These are phyloP conservation scores for Mastigias papua DNA, from an alignment of 30 jellyfish, hydroid and myxozoan species.

Conservation along the genomic window DNA sequence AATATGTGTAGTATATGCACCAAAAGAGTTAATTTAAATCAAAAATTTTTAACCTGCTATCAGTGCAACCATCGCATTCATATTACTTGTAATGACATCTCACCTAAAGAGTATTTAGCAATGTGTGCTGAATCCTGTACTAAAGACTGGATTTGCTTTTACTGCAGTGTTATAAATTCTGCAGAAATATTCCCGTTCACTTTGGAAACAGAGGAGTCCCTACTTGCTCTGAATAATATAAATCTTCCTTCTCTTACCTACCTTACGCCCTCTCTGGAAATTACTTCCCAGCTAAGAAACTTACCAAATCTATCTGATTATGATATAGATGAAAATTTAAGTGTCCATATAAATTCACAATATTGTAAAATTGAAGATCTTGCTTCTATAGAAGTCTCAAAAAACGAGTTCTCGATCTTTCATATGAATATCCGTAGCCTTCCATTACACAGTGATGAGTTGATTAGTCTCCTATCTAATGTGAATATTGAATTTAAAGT, in stretches of 20 bases:
- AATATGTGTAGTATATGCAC: slow-evolving; percentile 34
- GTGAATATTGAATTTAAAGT: background rate
- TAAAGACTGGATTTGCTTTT: slow-evolving; percentile 48
- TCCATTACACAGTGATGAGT: background rate
- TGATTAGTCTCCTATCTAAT: background rate
- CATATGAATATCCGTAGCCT: background rate
- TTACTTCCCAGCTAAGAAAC: slow-evolving; percentile 29
- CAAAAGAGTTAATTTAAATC: slow-evolving; percentile 35
- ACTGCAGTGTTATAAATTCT: slow-evolving; percentile 31
- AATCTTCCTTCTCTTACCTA: slow-evolving; percentile 47
- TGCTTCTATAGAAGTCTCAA: background rate
- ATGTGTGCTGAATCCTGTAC: slow-evolving; percentile 29
- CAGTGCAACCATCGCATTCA: slow-evolving; percentile 56
- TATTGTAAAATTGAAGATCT: slow-evolving; percentile 9
- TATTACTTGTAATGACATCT: slow-evolving; percentile 51
- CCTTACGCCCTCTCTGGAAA: slow-evolving; percentile 45
- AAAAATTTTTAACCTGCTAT: slow-evolving; percentile 28
- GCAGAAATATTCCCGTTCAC: slow-evolving; percentile 47
- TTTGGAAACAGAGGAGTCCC: slow-evolving; percentile 57
- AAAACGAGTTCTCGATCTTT: background rate
- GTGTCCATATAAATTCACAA: background rate
- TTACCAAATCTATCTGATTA: slow-evolving; percentile 11
- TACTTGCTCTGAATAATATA: slow-evolving; percentile 41
- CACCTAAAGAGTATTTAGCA: slow-evolving; percentile 42
- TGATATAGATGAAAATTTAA: slow-evolving; percentile 26